Base-by-base conservation (phyloP, 2,113 vertebrate species). In the Podilymbus podiceps region DNA sequence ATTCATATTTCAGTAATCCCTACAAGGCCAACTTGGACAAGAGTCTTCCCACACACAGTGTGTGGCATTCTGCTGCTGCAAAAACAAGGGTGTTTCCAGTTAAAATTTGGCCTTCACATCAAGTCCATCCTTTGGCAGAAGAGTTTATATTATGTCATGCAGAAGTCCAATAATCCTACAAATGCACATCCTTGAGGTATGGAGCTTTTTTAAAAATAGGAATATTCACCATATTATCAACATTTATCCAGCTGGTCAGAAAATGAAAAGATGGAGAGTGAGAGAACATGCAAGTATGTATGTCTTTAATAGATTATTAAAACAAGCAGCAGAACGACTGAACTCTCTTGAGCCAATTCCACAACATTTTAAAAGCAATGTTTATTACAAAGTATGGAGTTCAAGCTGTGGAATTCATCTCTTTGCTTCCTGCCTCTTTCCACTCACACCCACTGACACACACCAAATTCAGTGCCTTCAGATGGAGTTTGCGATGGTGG, bases 1-100 rank as follows among this genome's bases (percentile, higher is more conserved):
- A 56, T 94, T 97, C 94, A 67, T 88, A 89, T 96, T 96, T 96
- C 76, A 90, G 86, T 96, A 88, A 97, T 93, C 81, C 63, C 60
- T 62, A 35, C 28, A 83, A 92, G 92, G 53, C 82, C 40, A 11
- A 75, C 75, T 90, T 93, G 90, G 75, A 94, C 63, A 59, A 40
- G 64, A 92, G 42, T 73, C 80, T 91, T 95, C 87, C 91, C 91
- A 88, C 60, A 85, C 91, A 89, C 44, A 1, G 69, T 93, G 90
- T 94, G 90, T 81, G 88, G 71, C 81, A 81, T 94, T 94, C 72
- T 86, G 66, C 77, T 83, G 72, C 50, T 86, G n/a, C 53, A 79
- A 95, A 90, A 88, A 66, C 50, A 85, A 94, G 76, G 53, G 86
- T 96, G 91, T 96, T 97, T 96, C 89, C 82, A 92, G 68, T 95